Base-by-base conservation (phyloP, 2,888 invertebrate genomes). In the Octodonta nipae region DNA sequence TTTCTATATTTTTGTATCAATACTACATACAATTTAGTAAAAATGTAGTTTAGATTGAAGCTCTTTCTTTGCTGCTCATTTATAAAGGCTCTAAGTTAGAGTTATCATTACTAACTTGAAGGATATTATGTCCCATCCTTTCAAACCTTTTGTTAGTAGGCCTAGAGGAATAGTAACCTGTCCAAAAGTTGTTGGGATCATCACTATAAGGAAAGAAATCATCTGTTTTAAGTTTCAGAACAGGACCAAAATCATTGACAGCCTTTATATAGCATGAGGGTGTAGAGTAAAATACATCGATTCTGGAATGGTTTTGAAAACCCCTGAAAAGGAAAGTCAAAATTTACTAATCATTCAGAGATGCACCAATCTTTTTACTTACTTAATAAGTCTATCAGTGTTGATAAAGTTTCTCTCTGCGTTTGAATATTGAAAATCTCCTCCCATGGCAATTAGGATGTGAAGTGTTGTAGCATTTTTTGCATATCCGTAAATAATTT, bases 201-300 rank as follows among this genome's bases (percentile, higher is more conserved):
- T 78, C 78, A 3, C 87, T 84, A 60, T 86, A 91, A 0, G 91
- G 91, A 58, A 91, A 87, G 66, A 88, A 91, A 52, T 91, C 91
- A 46, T 88, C 85, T 1, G 65, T 64, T 56, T 88, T 89, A 0
- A 66, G 68, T 0, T 79, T 68, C 61, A 83, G 73, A 30, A 80
- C 74, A 38, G 26, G 34, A 29, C 31, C 15, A 6, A 32, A 27
- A 29, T 81, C 75, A 40, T 81, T 72, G 0, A 88, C 64, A 0
- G 85, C 72, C 49, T 85, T 79, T 31, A 85, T 49, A 49, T 87
- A 87, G 47, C 87, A 87, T 0, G 79, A 75, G 0, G 87, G 87
- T 0, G 86, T 86, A 0, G 87, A 87, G 51, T 87, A 87, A 41
- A 86, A 72, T 3, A 87, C 60, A 45, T 88, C 85, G 44, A 66